These are phyloP conservation scores for Agrotis segetum DNA, from an alignment of 2,888 invertebrate genomes.

Conservation along the genomic window DNA sequence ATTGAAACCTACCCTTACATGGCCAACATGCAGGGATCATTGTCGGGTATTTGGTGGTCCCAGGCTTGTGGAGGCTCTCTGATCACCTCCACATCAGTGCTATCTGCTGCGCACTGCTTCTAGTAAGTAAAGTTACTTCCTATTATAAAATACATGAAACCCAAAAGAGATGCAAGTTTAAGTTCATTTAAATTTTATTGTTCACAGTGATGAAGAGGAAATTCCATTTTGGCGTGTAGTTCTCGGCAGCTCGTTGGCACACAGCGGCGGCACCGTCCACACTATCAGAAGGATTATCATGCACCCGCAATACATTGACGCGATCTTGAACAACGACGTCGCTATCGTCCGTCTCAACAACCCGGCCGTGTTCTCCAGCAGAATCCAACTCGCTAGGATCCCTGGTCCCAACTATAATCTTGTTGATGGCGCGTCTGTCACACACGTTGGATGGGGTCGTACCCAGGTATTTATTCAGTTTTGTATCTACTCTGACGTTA, in stretches of 20 bases:
- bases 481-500: neutral
- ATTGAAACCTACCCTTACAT: neutral
- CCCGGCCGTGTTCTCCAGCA: slow-evolving; percentile 56
- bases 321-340: slow-evolving; percentile 67
- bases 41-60: slow-evolving; percentile 65
- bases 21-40: slow-evolving; percentile 70
- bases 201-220: slow-evolving; percentile 8
- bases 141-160: neutral
- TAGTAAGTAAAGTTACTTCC: slow-evolving; percentile 65
- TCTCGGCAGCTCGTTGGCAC: slow-evolving; percentile 65
- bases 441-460: slow-evolving; percentile 73
- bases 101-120: slow-evolving; percentile 79
- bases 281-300: slow-evolving; percentile 54
- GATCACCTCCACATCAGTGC: slow-evolving; percentile 64
- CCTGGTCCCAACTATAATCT: slow-evolving; percentile 44
- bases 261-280: slow-evolving; percentile 65
- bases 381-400: slow-evolving; percentile 64
- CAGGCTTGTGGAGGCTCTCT: slow-evolving; percentile 75
- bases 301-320: slow-evolving; percentile 66
- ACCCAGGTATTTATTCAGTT: slow-evolving; percentile 59
- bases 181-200: neutral
- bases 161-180: neutral
- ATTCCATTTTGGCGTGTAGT: slow-evolving; percentile 68
- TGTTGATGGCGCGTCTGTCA: slow-evolving; percentile 21
- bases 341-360: slow-evolving; percentile 68